phyloP scores from a whole-genome alignment of 1,140 invertebrate species.

The Dolichoris vasculosae region DNA sequence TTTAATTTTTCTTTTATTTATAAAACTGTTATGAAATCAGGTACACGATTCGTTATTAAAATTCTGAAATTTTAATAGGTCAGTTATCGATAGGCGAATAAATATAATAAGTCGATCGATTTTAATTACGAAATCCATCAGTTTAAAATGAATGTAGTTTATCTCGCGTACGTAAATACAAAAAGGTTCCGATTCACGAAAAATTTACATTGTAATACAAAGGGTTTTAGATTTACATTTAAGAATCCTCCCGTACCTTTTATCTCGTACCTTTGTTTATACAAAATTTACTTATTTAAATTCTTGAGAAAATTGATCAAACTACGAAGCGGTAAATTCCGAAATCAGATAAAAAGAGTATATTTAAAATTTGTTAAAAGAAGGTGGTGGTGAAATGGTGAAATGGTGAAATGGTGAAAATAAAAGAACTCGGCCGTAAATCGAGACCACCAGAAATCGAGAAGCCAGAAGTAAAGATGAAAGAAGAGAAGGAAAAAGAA shows the following conservation, averaged over 20 bases:
- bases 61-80: too few relatives aligned
- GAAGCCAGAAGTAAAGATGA: not conserved
- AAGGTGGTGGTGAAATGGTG: not conserved
- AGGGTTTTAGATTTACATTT: too few relatives aligned
- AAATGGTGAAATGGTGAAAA: not conserved
- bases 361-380: conserved; percentile 14
- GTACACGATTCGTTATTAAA: too few relatives aligned
- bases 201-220: too few relatives aligned
- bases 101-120: too few relatives aligned
- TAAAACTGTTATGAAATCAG: too few relatives aligned
- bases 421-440: not conserved
- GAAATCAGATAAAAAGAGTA: not conserved
- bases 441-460: not conserved
- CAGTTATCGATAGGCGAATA: too few relatives aligned
- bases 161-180: too few relatives aligned
- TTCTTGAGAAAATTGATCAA: not conserved
- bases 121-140: too few relatives aligned
- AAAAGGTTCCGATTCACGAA: too few relatives aligned
- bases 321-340: not conserved
- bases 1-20: too few relatives aligned
- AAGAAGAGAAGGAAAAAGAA: not conserved
- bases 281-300: not conserved
- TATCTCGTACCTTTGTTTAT: not conserved
- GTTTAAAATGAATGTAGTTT: too few relatives aligned
- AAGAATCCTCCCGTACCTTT: not conserved